Evolutionary conservation across 2,888 invertebrate genomes (phyloP).

Genomic region (Drosophila helvetica): DNA sequence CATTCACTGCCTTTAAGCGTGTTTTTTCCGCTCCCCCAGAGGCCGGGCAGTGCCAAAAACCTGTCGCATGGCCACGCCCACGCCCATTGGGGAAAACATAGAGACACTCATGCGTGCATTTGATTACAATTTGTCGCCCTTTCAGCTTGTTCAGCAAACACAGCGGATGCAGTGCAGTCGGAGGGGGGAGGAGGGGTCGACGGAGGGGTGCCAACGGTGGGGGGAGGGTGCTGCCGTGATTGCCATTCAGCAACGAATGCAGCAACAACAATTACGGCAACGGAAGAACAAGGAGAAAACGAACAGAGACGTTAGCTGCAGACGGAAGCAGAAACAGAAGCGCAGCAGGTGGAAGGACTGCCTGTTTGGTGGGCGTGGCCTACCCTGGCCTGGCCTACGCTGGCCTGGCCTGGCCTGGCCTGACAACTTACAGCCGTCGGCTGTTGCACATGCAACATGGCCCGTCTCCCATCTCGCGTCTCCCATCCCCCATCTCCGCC

Average conservation of each 20-base stretch:
- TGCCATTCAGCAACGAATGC: constrained; percentile 44
- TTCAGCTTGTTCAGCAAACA: constrained; percentile 49
- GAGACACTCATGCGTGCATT: constrained; percentile 47
- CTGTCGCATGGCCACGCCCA: constrained; percentile 48
- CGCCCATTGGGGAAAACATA: constrained; percentile 37
- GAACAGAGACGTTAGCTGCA: constrained; percentile 32
- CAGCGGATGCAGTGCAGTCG: constrained; percentile 18
- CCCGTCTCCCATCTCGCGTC: background rate
- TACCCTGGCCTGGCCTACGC: background rate
- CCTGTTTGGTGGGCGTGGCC: constrained; percentile 30
- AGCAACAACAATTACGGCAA: constrained; percentile 6
- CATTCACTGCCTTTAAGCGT: constrained; percentile 34
- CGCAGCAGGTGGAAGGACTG: constrained; percentile 6
- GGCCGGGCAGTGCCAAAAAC: constrained; percentile 23
- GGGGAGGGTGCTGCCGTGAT: constrained; percentile 47
- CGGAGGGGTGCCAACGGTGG: background rate
- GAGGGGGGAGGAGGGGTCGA: background rate
- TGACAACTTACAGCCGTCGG: constrained; percentile 19
- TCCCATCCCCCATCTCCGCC: background rate
- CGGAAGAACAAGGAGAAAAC: constrained; percentile 9
- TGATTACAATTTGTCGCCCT: constrained; percentile 65
- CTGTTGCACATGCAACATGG: constrained; percentile 28
- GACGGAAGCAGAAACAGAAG: constrained; percentile 19
- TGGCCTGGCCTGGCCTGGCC: background rate
- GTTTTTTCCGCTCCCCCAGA: background rate